A percentile compares a stretch with the other conserved stretches of the same genome.
These are phyloP conservation scores for Ardeotis arabs DNA, from an alignment of 2,113 vertebrate species.

Conservation along the genomic window DNA sequence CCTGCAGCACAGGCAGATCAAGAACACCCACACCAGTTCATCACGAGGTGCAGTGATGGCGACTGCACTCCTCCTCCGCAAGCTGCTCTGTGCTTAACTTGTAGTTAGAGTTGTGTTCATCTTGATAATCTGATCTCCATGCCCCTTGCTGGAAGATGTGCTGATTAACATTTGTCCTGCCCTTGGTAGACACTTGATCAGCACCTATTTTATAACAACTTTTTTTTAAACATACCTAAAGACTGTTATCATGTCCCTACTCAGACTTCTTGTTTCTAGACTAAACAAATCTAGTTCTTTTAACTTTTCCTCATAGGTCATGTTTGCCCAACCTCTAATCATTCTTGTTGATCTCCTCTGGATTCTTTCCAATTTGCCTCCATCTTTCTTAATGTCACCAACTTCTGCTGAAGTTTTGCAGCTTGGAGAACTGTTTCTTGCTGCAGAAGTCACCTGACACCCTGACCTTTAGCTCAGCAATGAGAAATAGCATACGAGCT, in stretches of 20 bases:
- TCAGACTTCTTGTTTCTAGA: constrained; percentile 31
- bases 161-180: not conserved
- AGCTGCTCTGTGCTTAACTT: not conserved
- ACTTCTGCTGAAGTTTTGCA: constrained; percentile 59
- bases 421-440: constrained; percentile 55
- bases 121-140: not conserved
- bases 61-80: not conserved
- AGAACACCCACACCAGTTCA: not conserved
- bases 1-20: not conserved
- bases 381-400: constrained; percentile 68
- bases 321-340: constrained; percentile 63
- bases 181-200: not conserved
- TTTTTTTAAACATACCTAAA: not conserved
- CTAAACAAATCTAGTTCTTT: constrained; percentile 60
- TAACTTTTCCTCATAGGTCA: constrained; percentile 60
- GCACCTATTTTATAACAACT: not conserved
- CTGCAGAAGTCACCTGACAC: constrained; percentile 59
- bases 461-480: constrained; percentile 64
- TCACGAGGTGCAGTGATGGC: not conserved
- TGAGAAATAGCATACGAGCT: constrained; percentile 31
- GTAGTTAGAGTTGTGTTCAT: not conserved
- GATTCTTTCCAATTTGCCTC: constrained; percentile 52
- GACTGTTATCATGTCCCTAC: constrained; percentile 3
- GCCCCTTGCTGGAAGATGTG: not conserved
- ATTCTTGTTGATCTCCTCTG: constrained; percentile 59